Base-by-base conservation (phyloP, 2,888 invertebrate species). In the Hemistola chrysoprasaria region DNA sequence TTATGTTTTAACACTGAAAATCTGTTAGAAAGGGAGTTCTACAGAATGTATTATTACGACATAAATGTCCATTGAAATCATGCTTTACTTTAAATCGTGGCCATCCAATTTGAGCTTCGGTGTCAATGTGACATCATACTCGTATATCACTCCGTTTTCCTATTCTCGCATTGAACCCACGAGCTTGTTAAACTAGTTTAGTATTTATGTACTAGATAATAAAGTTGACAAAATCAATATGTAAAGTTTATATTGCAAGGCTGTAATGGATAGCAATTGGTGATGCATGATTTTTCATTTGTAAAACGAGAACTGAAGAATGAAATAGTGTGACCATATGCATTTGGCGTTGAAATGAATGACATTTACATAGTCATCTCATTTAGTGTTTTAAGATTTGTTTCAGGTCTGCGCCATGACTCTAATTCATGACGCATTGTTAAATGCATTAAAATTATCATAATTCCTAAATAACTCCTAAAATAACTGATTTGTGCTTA, bases 41-140 rank as follows among this genome's bases (percentile, higher is more conserved):
- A n/a, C n/a, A n/a, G n/a, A n/a, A n/a, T n/a, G n/a, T n/a, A n/a
- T n/a, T n/a, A n/a, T n/a, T n/a, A n/a, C n/a, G n/a, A n/a, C n/a
- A n/a, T n/a, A 29, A 29, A n/a, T 11, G 8, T 29, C n/a, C 2
- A 16, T 16, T 2, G 16, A 16, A n/a, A n/a, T n/a, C n/a, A n/a
- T n/a, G 22, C 34, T 22, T 41, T 29, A 9, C 9, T 23, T 24
- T 21, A 34, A 33, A 31, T 53, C 65, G 59, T 63, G 63, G 31
- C 35, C 32, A 22, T 45, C 43, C 49, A 63, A 65, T 65, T 65
- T 54, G 60, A 57, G 34, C 50, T 43, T 24, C 9, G 20, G 39
- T 55, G 55, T 56, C 52, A 62, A 62, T 39, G 23, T 47, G 60
- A 51, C 62, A 56, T 50, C 60, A 16, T 16, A 16, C 16, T 50